phyloP scores from a whole-genome alignment of 2,797 vertebrate genomes.

The Chelmon rostratus region DNA sequence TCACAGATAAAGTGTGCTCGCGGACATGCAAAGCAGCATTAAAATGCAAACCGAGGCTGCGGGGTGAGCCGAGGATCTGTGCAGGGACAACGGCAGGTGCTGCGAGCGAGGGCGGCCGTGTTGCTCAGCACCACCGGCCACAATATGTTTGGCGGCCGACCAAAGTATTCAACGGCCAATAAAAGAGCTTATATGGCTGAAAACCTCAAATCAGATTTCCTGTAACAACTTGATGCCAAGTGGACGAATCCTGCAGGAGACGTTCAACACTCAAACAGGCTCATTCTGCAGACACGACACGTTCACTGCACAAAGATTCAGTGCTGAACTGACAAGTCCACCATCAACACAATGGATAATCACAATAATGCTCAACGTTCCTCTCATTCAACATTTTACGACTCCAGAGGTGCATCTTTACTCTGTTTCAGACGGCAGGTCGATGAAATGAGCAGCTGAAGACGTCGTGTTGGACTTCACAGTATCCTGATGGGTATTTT shows the following conservation, averaged over 20 bases:
- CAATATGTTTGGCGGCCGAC: background rate
- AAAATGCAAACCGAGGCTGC: conserved; percentile 23
- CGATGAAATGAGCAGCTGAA: too few relatives aligned
- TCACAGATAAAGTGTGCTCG: background rate
- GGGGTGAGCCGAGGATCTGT: background rate
- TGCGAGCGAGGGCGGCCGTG: background rate
- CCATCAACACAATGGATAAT: background rate
- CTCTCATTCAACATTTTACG: too few relatives aligned
- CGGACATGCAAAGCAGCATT: conserved; percentile 26
- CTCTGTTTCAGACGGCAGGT: too few relatives aligned
- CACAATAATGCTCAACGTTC: background rate
- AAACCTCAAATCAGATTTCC: conserved; percentile 29
- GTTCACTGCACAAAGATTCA: too few relatives aligned
- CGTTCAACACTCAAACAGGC: background rate
- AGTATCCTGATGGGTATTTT: background rate
- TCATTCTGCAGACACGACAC: background rate
- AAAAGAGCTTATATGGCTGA: conserved; percentile 28
- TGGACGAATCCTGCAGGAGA: conserved; percentile 1
- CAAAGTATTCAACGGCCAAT: conserved; percentile 14
- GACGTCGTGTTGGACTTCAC: background rate
- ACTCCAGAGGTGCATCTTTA: too few relatives aligned
- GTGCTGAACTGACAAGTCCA: too few relatives aligned
- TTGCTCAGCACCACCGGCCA: background rate
- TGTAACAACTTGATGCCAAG: background rate
- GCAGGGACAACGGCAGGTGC: conserved; percentile 18